A percentile compares a stretch with the other conserved stretches of the same genome.
Conservation (phyloP, 2,797 vertebrate genomes). For the Poeciliopsis gracilis region DNA sequence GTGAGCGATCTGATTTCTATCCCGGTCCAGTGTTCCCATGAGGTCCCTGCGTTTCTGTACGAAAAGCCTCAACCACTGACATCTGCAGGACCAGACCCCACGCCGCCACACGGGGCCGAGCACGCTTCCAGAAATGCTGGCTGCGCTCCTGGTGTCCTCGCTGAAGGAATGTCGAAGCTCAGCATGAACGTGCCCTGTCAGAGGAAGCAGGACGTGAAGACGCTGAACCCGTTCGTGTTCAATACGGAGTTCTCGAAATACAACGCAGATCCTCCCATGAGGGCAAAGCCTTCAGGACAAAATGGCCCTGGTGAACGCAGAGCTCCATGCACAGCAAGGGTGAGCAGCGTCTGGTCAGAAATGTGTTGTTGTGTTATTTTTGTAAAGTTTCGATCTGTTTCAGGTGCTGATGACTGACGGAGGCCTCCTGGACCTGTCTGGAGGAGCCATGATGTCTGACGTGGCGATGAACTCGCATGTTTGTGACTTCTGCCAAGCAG, state of each 20-base stretch:
- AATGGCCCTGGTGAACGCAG: constrained; percentile 20
- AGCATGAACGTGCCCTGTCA: constrained; percentile 40
- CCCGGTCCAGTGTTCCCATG: constrained; percentile 70
- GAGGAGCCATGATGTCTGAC: constrained; percentile 64
- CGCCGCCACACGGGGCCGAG: background rate
- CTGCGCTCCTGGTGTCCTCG: constrained; percentile 39
- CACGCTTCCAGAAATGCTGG: background rate
- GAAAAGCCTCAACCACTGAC: constrained; percentile 25
- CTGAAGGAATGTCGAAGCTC: constrained; percentile 56
- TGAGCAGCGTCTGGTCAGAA: constrained; percentile 23
- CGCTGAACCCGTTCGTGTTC: constrained; percentile 12
- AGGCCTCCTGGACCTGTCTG: constrained; percentile 8
- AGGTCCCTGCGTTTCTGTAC: constrained; percentile 17
- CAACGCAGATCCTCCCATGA: constrained; percentile 16
- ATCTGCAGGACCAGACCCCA: constrained; percentile 1
- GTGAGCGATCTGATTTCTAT: constrained; percentile 54
- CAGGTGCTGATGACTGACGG: constrained; percentile 74
- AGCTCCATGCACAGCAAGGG: constrained; percentile 10
- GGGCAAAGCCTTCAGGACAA: constrained; percentile 21
- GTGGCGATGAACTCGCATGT: constrained; percentile 77
- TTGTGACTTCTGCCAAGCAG: constrained; percentile 84
- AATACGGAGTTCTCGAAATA: constrained; percentile 6
- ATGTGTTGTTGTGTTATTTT: background rate
- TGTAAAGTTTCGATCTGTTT: constrained; percentile 6
- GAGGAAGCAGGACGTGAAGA: constrained; percentile 25